Evolutionary conservation across 2,113 vertebrate genomes (phyloP).

Genomic region (Phalacrocorax brasilianus): DNA sequence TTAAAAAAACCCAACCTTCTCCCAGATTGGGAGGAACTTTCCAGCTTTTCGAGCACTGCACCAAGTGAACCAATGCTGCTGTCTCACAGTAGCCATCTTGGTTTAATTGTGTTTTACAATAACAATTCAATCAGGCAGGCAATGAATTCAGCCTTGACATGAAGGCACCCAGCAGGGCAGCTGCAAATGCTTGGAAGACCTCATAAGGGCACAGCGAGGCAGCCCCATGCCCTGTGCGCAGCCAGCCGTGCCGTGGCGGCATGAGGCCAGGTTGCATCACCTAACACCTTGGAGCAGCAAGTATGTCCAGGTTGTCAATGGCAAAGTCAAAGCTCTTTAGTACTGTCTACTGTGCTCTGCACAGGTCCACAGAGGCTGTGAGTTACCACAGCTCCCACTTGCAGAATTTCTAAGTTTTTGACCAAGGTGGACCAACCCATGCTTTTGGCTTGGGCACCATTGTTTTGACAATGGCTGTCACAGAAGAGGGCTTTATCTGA

Average conservation of each 20-base stretch:
- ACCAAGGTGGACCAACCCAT: background rate
- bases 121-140: background rate
- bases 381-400: background rate
- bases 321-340: background rate
- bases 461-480: background rate
- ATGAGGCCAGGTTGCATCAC: background rate
- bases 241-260: accelerated
- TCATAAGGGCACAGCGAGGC: background rate
- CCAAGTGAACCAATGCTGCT: background rate
- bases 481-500: background rate
- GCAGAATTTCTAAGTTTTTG: background rate
- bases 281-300: background rate
- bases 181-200: background rate
- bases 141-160: background rate
- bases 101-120: conserved; percentile 31
- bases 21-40: background rate
- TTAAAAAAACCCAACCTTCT: background rate
- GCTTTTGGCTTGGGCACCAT: background rate
- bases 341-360: background rate
- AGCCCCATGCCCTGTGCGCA: background rate
- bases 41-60: background rate
- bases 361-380: background rate
- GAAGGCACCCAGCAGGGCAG: background rate
- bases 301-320: background rate
- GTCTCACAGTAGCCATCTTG: background rate